Evolutionary conservation across 1,140 invertebrate genomes (phyloP).

Genomic region (Megathymus violae): DNA sequence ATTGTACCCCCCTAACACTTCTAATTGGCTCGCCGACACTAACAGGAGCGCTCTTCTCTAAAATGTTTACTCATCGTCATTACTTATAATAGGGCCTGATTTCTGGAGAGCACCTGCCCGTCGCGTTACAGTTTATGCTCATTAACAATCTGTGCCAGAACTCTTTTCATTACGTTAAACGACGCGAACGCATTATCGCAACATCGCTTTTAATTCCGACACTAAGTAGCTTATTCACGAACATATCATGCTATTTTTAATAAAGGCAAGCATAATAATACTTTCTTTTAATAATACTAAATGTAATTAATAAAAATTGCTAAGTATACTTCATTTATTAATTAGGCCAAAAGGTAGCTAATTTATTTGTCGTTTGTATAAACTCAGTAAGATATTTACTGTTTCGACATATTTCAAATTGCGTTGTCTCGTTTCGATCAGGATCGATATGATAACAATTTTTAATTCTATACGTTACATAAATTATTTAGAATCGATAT

Average conservation of each 20-base stretch:
- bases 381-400: no score
- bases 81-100: slow-evolving; percentile 64
- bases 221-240: slow-evolving; percentile 1
- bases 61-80: slow-evolving; percentile 72
- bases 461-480: no score
- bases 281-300: no score
- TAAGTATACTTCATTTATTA: no score
- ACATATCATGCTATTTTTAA: neutral
- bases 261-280: neutral
- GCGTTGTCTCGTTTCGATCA: no score
- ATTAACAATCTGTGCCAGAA: slow-evolving; percentile 24
- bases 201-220: neutral
- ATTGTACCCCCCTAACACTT: slow-evolving; percentile 65
- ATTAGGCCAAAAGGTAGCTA: no score
- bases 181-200: neutral
- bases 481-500: no score
- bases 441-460: no score
- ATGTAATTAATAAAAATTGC: no score
- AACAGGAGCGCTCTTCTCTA: slow-evolving; percentile 71
- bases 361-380: no score
- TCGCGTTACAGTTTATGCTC: slow-evolving; percentile 31
- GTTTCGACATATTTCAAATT: no score
- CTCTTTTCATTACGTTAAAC: neutral
- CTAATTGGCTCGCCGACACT: slow-evolving; percentile 77
- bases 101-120: slow-evolving; percentile 49